Evolutionary conservation across 1,140 invertebrate genomes (phyloP).

Genomic region (Bombyx mori): ASM3026992v2 NC_085115.1:10363501-10364000

Average conservation of each 20-base stretch:
- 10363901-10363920: slow-evolving; percentile 87
- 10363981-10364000: no score
- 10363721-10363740: slow-evolving; percentile 36
- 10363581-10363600: no score
- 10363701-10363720: background rate
- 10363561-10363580: no score
- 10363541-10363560: no score
- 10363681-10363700: slow-evolving; percentile 8
- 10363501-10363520: no score
- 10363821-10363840: slow-evolving; percentile 90
- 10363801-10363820: slow-evolving; percentile 90
- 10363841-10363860: slow-evolving; percentile 87
- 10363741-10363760: slow-evolving; percentile 89
- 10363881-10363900: slow-evolving; percentile 92
- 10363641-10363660: no score
- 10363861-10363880: slow-evolving; percentile 83
- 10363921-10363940: slow-evolving; percentile 93
- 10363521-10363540: no score
- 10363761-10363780: slow-evolving; percentile 91
- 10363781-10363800: slow-evolving; percentile 88
- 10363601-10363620: no score
- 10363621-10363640: no score
- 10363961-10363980: background rate
- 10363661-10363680: background rate
- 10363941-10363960: slow-evolving; percentile 67